These are phyloP conservation scores for Atethmia centrago DNA, from an alignment of 2,888 invertebrate species.

Conservation along the genomic window DNA sequence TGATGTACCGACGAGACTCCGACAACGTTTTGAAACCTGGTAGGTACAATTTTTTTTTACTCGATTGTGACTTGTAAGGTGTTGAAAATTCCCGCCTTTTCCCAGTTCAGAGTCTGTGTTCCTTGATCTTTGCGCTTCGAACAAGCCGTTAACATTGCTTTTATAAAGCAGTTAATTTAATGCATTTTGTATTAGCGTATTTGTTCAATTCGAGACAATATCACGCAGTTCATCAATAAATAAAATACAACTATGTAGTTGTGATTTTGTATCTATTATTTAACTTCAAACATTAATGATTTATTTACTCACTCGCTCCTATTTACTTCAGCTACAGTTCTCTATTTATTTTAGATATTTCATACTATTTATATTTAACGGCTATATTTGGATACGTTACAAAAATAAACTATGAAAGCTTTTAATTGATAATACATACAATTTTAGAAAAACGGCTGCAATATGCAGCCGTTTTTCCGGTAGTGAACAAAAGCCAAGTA, in stretches of 20 bases:
- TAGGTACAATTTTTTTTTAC: constrained; percentile 70
- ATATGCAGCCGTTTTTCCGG: no score
- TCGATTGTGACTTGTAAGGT: not conserved
- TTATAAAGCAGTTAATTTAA: not conserved
- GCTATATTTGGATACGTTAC: not conserved
- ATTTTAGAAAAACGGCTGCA: not conserved
- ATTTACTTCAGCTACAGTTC: not conserved
- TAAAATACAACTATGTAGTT: not conserved
- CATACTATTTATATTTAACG: not conserved
- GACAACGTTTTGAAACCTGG: constrained; percentile 87
- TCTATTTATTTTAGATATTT: no score
- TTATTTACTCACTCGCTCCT: not conserved
- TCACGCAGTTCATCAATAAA: not conserved
- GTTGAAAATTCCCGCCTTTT: constrained; percentile 18
- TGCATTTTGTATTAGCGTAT: not conserved
- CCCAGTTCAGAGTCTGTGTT: not conserved
- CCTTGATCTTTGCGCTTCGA: not conserved
- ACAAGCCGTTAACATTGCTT: not conserved
- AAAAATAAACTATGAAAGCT: not conserved
- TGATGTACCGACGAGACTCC: constrained; percentile 85
- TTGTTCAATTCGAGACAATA: not conserved
- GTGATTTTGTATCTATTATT: not conserved
- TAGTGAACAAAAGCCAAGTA: not conserved
- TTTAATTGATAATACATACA: not conserved
- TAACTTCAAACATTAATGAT: not conserved